Conservation (phyloP, 2,888 invertebrate genomes). For the Cephus spinipes region DNA sequence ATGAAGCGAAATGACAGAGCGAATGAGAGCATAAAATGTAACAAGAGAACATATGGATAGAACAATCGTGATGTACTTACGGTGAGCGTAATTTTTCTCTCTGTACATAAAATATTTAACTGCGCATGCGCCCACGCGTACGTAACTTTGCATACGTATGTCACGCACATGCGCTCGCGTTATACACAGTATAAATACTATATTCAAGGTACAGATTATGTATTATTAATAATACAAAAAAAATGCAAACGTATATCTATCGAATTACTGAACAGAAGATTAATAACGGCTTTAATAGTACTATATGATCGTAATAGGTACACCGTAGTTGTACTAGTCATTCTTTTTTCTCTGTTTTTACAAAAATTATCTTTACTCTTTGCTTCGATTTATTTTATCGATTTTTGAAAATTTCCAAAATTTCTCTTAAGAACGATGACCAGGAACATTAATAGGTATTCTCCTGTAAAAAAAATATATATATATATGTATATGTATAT, state of each 20-base stretch:
- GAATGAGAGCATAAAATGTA: not conserved
- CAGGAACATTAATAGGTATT: no score
- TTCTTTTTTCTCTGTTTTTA: not conserved
- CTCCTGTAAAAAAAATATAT: not conserved
- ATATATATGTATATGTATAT: not conserved
- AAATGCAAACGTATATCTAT: not conserved
- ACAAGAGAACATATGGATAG: not conserved
- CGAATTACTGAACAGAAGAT: not conserved
- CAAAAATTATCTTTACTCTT: not conserved
- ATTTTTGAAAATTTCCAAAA: not conserved
- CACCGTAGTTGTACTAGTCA: not conserved
- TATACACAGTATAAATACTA: not conserved
- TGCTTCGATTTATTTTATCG: not conserved
- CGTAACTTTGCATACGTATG: not conserved
- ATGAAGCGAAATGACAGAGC: not conserved
- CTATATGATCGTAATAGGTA: not conserved
- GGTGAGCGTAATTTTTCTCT: not conserved
- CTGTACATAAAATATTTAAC: not conserved
- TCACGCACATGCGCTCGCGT: not conserved
- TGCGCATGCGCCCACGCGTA: not conserved
- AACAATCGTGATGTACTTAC: not conserved
- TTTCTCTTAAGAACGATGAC: not conserved
- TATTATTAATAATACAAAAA: not conserved
- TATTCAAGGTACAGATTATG: not conserved
- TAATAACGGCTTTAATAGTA: not conserved